A percentile compares a stretch with the other conserved stretches of the same genome.
Evolutionary conservation across 2,113 vertebrate genomes (phyloP).

Genomic region (Fulmarus glacialis): DNA sequence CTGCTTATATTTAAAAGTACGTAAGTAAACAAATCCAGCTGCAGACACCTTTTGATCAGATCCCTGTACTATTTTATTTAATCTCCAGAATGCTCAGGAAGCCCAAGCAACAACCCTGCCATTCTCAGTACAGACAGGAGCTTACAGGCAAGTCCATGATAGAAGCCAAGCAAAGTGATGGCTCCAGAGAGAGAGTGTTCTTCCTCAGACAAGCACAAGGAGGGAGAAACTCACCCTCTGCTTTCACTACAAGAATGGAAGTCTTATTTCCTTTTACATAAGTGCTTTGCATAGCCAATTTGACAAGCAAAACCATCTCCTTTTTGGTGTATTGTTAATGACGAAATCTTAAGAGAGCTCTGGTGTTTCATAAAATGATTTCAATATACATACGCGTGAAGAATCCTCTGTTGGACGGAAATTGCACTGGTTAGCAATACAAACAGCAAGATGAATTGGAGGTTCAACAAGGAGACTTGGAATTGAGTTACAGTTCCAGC

Average conservation of each 20-base stretch:
- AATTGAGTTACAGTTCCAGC: background rate
- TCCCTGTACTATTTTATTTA: background rate
- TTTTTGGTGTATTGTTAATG: slow-evolving; percentile 15
- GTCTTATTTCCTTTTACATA: background rate
- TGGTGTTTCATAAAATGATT: background rate
- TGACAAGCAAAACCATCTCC: slow-evolving; percentile 14
- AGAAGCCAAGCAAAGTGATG: background rate
- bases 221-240: background rate
- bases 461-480: background rate
- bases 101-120: background rate
- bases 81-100: background rate
- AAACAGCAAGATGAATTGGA: background rate
- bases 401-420: background rate
- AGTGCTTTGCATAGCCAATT: background rate
- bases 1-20: background rate
- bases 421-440: background rate
- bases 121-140: background rate
- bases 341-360: background rate
- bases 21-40: background rate
- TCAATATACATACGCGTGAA: background rate
- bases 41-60: background rate
- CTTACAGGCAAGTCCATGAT: background rate
- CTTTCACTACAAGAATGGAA: background rate
- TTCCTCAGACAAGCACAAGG: background rate
- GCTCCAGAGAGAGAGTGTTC: background rate